Base-by-base conservation (phyloP, 2,888 invertebrate genomes). In the Venusia cambrica region DNA sequence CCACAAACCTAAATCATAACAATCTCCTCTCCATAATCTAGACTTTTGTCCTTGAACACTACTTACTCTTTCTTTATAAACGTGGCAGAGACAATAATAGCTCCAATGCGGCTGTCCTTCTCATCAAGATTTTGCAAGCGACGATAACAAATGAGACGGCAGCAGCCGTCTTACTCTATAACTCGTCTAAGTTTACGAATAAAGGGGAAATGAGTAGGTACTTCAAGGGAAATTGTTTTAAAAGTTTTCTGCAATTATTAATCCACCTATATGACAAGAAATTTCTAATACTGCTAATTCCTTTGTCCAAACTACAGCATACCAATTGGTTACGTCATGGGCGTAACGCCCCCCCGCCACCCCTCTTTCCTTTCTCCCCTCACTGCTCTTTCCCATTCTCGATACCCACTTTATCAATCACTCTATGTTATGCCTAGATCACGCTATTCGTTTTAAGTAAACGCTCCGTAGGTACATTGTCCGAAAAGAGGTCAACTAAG, bases 241-340 rank as follows among this genome's bases (percentile, higher is more conserved):
- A 25, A 39, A 34, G 33, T 37, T 44, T 31, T 41, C 31, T 29
- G 18, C 11, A 18, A 13, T 30, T 28, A 40, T n/a, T n/a, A n/a
- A n/a, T n/a, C n/a, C n/a, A n/a, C n/a, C n/a, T n/a, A n/a, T n/a
- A 28, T 36, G 25, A 34, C 13, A 16, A 39, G 38, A 42, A 43
- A 44, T 51, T 36, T 34, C 43, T 50, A 54, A 54, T 63, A 39
- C 56, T 57, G 54, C 54, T 65, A 65, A 68, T 68, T 69, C 69
- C 71, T 72, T 68, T 69, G 68, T 69, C 63, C 62, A 60, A 60
- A 66, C 66, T 62, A 70, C 69, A 67, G 71, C 74, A 76, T 77
- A 72, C 73, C 76, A 67, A 71, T 73, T 67, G 65, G 66, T 80
- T 77, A 78, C 80, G 73, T 80, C 79, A 79, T 70, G 57, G 57